Evolutionary conservation across 2,797 vertebrate species (phyloP).

Genomic region (Enteromius thamalakanensis): DNA sequence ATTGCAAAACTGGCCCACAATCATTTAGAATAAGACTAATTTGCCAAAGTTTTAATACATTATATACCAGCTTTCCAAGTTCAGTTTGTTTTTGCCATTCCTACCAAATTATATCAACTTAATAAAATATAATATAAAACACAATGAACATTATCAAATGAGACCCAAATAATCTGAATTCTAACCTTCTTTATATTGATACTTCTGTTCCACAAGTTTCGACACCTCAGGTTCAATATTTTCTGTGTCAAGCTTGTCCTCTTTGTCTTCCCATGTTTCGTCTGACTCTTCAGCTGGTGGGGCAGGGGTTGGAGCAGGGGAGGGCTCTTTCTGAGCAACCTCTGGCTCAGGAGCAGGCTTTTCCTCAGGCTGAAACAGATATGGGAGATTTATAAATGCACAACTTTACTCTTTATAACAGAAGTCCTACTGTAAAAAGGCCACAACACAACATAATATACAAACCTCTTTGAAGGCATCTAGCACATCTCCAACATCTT

Average conservation of each 20-base stretch:
- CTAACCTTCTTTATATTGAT: constrained; percentile 93
- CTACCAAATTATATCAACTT: too few relatives aligned
- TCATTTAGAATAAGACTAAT: neutral
- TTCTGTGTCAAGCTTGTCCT: constrained; percentile 89
- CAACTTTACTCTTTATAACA: neutral
- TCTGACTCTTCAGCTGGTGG: constrained; percentile 81
- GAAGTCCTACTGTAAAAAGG: neutral
- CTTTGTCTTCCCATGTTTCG: constrained; percentile 96
- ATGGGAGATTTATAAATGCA: constrained; percentile 1
- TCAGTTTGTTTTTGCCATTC: too few relatives aligned
- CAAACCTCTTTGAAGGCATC: constrained; percentile 96
- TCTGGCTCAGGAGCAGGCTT: constrained; percentile 75
- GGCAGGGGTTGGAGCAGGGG: constrained; percentile 59
- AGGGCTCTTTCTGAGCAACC: constrained; percentile 65
- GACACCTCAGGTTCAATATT: constrained; percentile 77
- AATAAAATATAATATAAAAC: too few relatives aligned
- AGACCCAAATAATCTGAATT: neutral
- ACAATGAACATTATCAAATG: neutral
- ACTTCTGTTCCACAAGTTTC: constrained; percentile 83
- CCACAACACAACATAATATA: neutral
- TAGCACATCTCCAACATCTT: constrained; percentile 90
- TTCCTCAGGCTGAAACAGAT: constrained; percentile 70
- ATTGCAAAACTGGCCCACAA: neutral
- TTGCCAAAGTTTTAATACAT: too few relatives aligned
- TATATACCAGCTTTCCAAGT: neutral